A percentile compares a stretch with the other conserved stretches of the same genome.
These are phyloP conservation scores for Muscicapa comitata DNA, from an alignment of 2,797 vertebrate genomes.

Conservation along the genomic window DNA sequence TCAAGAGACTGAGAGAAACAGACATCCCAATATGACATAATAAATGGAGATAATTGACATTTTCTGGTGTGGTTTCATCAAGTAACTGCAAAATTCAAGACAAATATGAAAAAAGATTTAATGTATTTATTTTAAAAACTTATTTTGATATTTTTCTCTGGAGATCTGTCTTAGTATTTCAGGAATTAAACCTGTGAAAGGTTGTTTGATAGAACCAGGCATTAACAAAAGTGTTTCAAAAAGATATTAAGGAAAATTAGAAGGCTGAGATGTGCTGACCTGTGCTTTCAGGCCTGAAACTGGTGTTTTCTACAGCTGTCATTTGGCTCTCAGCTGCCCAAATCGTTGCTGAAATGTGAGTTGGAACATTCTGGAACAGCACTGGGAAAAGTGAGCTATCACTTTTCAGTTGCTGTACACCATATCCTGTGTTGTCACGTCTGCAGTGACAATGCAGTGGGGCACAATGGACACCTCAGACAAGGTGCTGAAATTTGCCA, in stretches of 20 bases:
- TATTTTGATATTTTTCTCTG: not conserved
- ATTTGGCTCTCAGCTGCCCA: not conserved
- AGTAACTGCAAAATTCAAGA: not conserved
- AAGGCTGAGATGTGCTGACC: not conserved
- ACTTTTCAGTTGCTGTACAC: not conserved
- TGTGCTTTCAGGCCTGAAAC: not conserved
- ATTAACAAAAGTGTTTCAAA: not conserved
- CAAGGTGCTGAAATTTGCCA: not conserved
- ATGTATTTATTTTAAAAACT: not conserved
- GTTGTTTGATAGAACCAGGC: not conserved
- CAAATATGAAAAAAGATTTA: not conserved
- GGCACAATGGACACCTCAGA: not conserved
- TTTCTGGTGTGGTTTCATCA: not conserved
- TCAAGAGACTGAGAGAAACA: not conserved
- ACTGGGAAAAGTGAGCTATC: not conserved
- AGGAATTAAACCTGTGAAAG: not conserved
- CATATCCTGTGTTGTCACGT: rapidly evolving
- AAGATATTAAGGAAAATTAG: not conserved
- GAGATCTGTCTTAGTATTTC: not conserved
- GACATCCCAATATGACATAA: not conserved
- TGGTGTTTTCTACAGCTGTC: not conserved
- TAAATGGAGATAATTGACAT: not conserved
- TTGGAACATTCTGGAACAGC: not conserved
- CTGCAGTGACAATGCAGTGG: not conserved
- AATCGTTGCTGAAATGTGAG: not conserved